Evolutionary conservation across 1,140 invertebrate species (phyloP).

Genomic region (Bombus consobrinus): DNA sequence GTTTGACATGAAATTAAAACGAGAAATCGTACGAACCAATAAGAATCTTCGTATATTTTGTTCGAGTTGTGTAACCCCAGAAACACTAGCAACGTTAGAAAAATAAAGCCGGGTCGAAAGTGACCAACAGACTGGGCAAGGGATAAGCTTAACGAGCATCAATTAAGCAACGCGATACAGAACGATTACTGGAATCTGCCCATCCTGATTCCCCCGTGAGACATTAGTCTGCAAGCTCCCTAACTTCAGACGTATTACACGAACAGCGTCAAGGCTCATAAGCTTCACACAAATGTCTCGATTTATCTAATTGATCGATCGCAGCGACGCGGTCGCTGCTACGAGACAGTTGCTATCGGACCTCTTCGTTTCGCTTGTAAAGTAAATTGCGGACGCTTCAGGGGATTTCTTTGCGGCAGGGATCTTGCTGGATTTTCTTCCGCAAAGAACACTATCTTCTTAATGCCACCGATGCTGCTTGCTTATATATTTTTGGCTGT

Average conservation of each 20-base stretch:
- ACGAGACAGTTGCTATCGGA: background rate
- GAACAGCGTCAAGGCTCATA: conserved; percentile 30
- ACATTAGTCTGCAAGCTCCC: conserved; percentile 3
- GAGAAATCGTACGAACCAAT: too few relatives aligned
- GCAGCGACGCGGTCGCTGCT: too few relatives aligned
- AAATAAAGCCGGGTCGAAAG: too few relatives aligned
- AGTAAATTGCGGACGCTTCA: conserved; percentile 12
- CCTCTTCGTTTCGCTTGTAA: conserved; percentile 1
- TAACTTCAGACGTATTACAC: conserved; percentile 15
- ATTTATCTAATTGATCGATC: conserved; percentile 40
- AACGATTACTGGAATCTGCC: conserved; percentile 26
- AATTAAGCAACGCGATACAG: conserved; percentile 19
- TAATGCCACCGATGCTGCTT: background rate
- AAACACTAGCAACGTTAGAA: too few relatives aligned
- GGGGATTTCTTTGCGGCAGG: background rate
- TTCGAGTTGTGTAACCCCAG: too few relatives aligned
- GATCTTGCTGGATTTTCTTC: background rate
- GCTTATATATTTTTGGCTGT: too few relatives aligned
- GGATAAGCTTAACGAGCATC: conserved; percentile 4
- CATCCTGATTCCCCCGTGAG: conserved; percentile 26
- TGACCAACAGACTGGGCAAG: too few relatives aligned
- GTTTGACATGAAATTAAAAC: too few relatives aligned
- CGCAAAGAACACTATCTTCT: background rate
- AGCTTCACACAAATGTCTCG: conserved; percentile 37
- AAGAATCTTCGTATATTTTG: too few relatives aligned